These are phyloP conservation scores for Megalonaias nervosa DNA, from an alignment of 1,140 invertebrate species.

Conservation along the genomic window DNA sequence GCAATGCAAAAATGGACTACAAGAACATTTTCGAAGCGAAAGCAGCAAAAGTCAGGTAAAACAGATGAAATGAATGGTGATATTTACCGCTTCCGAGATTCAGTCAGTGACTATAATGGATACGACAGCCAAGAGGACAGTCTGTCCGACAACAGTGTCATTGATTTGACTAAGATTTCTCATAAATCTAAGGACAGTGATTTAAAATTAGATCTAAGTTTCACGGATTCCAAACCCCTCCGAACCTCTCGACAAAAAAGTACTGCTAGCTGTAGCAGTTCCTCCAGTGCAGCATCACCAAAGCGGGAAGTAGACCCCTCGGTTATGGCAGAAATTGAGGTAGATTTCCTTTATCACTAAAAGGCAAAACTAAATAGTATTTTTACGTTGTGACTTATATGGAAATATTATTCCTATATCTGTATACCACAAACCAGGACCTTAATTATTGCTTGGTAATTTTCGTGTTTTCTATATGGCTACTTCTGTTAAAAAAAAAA, in stretches of 20 bases:
- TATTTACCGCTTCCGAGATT: constrained; percentile 10
- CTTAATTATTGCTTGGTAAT: too few relatives aligned
- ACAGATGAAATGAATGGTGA: constrained; percentile 12
- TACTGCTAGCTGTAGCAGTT: constrained; percentile 8
- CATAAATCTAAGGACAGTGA: neutral
- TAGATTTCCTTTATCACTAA: constrained; percentile 26
- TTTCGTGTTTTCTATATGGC: too few relatives aligned
- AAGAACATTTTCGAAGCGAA: constrained; percentile 34
- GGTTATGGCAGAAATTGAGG: constrained; percentile 55
- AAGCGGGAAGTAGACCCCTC: constrained; percentile 44
- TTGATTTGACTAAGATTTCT: constrained; percentile 2
- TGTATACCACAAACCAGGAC: too few relatives aligned
- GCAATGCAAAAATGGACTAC: constrained; percentile 35
- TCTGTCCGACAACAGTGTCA: constrained; percentile 12
- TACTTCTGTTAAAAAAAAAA: too few relatives aligned
- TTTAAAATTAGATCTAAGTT: too few relatives aligned
- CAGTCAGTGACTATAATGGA: constrained; percentile 4
- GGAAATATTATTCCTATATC: too few relatives aligned
- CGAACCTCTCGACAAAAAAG: too few relatives aligned
- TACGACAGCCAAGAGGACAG: constrained; percentile 7
- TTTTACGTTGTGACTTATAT: too few relatives aligned
- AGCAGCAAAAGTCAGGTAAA: neutral
- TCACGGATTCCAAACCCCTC: too few relatives aligned
- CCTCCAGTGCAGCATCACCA: constrained; percentile 30
- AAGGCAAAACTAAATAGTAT: too few relatives aligned